Base-by-base conservation (phyloP, 2,888 invertebrate genomes). In the Serrognathus titanus region DNA sequence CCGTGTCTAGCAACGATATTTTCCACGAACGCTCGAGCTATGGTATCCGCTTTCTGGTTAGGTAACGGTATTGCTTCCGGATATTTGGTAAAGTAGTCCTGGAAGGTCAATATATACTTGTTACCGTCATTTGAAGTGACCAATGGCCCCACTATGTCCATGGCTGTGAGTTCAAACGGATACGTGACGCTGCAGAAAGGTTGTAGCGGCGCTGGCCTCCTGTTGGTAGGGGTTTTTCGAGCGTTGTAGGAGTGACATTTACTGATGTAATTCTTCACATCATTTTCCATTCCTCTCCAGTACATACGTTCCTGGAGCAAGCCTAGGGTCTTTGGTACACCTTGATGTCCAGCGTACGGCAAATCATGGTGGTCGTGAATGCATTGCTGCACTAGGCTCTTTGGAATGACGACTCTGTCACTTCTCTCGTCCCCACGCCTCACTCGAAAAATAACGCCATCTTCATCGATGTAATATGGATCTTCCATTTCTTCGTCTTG, bases 131-230 rank as follows among this genome's bases (percentile, higher is more conserved):
- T 3, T 5, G 67, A 63, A 2, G 48, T 57, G 5, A 59, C 53
- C 12, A 71, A 49, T 1, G 67, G 71, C 5, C 71, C 71, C 1
- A 68, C 69, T 9, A 72, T 60, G 46, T 71, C 69, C 61, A 71
- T 55, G 11, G 62, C 53, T 5, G 62, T 57, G 12, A 63, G 46
- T 45, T 67, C 62, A 51, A 67, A 67, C 8, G 68, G 66, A 16
- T 16, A 24, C 4, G 51, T 12, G 2, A 59, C 54, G 36, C 62
- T 20, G 5, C 63, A 61, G 43, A 66, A 62, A n/a, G 37, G 41
- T 51, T 66, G 67, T 16, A 67, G 39, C 6, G 64, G 64, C 10
- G 60, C 62, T 36, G 58, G 52, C 43, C 59, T 56, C 13, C 56
- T 35, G 45, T 65, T 62, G 3, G 64, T 61, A 1, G 64, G 58